Percentiles rank a stretch among this genome's conserved stretches.
Evolutionary conservation across 2,797 vertebrate species (phyloP).

Genomic region (Oophaga sylvatica): DNA sequence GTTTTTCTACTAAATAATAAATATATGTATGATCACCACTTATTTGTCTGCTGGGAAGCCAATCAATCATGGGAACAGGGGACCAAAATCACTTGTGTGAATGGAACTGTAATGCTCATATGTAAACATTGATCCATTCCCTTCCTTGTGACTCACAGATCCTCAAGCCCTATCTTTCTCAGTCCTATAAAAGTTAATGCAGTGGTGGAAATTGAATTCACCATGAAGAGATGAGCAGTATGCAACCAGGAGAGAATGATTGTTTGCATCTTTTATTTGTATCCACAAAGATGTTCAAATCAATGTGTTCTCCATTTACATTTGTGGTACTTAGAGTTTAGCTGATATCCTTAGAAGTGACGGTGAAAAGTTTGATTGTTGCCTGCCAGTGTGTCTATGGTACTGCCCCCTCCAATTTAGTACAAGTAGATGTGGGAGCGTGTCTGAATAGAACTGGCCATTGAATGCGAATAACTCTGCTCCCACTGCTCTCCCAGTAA

Average conservation of each 20-base stretch:
- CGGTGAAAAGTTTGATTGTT: neutral
- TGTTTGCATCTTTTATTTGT: neutral
- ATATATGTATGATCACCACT: no score
- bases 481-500: conserved; percentile 7
- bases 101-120: no score
- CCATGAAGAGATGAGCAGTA: neutral
- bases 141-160: no score
- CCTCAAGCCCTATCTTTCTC: no score
- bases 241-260: neutral
- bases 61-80: no score
- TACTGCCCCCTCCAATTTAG: neutral
- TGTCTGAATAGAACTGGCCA: conserved; percentile 3
- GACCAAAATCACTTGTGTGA: no score
- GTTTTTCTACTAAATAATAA: no score
- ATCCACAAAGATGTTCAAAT: neutral
- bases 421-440: neutral
- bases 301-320: neutral
- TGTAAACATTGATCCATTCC: no score
- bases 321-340: neutral
- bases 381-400: neutral
- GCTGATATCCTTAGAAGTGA: neutral
- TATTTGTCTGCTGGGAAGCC: no score
- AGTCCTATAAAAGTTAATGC: no score
- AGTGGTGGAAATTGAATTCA: neutral
- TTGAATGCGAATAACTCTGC: neutral